Base-by-base conservation (phyloP, 2,888 invertebrate species). In the Cantharis nigra region DNA sequence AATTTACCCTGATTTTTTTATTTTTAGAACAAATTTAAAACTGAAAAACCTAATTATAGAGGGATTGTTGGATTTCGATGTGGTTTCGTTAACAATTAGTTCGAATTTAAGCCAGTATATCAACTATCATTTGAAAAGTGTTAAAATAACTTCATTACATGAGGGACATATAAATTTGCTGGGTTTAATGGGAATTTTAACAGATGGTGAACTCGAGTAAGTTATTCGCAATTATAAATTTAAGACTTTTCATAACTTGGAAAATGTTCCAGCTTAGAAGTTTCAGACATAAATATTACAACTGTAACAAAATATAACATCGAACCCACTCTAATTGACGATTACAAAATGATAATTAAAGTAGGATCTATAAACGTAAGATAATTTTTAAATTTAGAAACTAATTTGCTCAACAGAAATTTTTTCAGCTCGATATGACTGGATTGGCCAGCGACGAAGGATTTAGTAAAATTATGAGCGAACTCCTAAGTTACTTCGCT, bases 361-460 rank as follows among this genome's bases (percentile, higher is more conserved):
- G 4, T 73, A 18, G 73, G 69, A 49, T 23, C 30, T 14, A 5
- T 49, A 9, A 69, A 67, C 0, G 73, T 73, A 49, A 16, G 67
- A 33, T 3, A 11, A 16, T 20, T 26, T 33, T 62, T 28, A 16
- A 20, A 14, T 20, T 72, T 18, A 23, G 3, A 7, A 23, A 13
- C 20, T 23, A 33, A 5, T 23, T n/a, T 67, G n/a, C 11, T 10
- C 26, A 3, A 30, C 14, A n/a, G 0, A 16, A 2, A n/a, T n/a
- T 4, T 9, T 28, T 65, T 20, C 64, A 72, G 72, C 7, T 72
- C 9, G 1, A 65, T 3, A 65, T 72, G 30, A 72, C 72, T 1
- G 63, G 69, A 10, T 67, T 70, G 16, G 72, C 72, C 63, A 70
- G 69, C 69, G 77, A 78, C 20, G 70, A 69, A 49, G 73, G 72